Percentiles rank a stretch among this genome's conserved stretches.
Evolutionary conservation across 2,888 invertebrate species (phyloP).

Genomic region (Drosophila prolongata): DNA sequence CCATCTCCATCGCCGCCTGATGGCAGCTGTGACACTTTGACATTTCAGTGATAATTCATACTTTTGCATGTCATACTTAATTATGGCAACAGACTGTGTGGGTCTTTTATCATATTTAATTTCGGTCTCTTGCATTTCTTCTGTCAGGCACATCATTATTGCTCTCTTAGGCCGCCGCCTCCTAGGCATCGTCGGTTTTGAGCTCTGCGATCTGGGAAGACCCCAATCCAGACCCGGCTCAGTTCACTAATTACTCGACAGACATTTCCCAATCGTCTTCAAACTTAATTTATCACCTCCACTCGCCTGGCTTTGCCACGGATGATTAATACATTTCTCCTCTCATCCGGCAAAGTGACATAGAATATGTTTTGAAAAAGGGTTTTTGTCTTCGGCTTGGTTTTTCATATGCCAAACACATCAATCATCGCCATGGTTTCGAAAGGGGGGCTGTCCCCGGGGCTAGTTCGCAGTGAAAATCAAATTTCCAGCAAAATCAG

Average conservation of each 20-base stretch:
- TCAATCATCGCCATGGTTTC: conserved; percentile 59
- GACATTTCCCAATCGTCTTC: conserved; percentile 60
- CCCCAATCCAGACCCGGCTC: conserved; percentile 13
- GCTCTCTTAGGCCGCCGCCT: conserved; percentile 37
- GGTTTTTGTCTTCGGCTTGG: conserved; percentile 47
- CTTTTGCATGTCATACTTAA: conserved; percentile 83
- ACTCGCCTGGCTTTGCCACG: conserved; percentile 37
- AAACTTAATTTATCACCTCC: conserved; percentile 69
- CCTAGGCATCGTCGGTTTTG: conserved; percentile 1
- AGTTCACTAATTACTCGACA: conserved; percentile 68
- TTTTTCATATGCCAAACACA: conserved; percentile 56
- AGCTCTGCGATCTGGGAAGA: not conserved
- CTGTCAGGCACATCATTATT: conserved; percentile 66
- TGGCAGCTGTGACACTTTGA: conserved; percentile 81
- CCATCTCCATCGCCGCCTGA: conserved; percentile 33
- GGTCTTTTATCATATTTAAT: conserved; percentile 79
- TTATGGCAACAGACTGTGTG: conserved; percentile 80
- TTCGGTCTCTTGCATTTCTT: conserved; percentile 52
- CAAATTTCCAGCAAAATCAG: conserved; percentile 55
- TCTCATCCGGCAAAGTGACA: conserved; percentile 54
- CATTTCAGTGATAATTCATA: conserved; percentile 83
- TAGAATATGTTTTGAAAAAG: conserved; percentile 70
- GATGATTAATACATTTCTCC: conserved; percentile 69
- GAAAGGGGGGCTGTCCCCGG: conserved; percentile 13
- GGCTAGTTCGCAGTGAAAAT: conserved; percentile 39